These are phyloP conservation scores for Pycnonotus jocosus DNA, from an alignment of 2,113 vertebrate genomes.

Conservation along the genomic window DNA sequence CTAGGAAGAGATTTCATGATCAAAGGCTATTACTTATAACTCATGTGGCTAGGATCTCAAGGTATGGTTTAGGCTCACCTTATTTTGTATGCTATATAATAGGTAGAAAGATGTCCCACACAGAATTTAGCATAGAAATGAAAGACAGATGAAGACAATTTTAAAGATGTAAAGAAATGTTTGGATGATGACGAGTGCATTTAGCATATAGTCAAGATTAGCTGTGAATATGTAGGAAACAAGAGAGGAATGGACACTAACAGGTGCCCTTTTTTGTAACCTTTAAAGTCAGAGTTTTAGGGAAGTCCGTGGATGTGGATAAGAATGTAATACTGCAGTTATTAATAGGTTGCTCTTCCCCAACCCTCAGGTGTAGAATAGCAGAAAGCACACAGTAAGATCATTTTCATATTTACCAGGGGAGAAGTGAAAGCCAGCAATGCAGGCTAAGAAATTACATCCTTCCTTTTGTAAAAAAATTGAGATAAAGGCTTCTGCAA, in stretches of 20 bases:
- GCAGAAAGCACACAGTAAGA: not conserved
- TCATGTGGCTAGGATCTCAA: not conserved
- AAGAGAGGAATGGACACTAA: not conserved
- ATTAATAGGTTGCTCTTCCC: not conserved
- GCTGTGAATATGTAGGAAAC: not conserved
- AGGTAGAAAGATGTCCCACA: not conserved
- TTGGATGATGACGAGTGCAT: not conserved
- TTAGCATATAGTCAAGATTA: not conserved
- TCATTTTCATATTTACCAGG: not conserved
- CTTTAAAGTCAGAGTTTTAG: not conserved
- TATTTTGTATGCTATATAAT: not conserved
- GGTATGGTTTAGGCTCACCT: not conserved
- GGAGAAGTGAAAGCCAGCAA: not conserved
- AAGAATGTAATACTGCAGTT: not conserved
- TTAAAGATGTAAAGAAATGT: not conserved
- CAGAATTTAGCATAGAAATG: not conserved
- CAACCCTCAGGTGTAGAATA: not conserved
- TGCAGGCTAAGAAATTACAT: accelerated
- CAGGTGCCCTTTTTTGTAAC: not conserved
- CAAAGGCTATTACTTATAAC: not conserved
- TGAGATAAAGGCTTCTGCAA: not conserved
- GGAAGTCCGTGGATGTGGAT: not conserved
- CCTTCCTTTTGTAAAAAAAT: not conserved
- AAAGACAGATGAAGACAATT: not conserved
- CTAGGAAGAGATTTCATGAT: not conserved